Base-by-base conservation (phyloP, 2,113 vertebrate species). In the Heteronetta atricapilla region DNA sequence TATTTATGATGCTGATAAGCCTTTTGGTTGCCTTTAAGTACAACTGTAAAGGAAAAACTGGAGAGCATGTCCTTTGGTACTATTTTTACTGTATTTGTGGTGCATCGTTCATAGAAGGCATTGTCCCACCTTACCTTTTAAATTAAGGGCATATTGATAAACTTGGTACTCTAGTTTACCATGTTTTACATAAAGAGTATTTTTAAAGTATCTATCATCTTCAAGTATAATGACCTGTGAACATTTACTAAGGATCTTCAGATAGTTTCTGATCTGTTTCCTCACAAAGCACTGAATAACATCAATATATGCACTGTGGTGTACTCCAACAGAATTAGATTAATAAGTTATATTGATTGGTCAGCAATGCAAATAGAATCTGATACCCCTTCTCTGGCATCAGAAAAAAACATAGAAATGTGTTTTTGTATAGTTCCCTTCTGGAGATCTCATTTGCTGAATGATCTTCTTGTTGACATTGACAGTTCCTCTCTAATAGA, bases 341-440 rank as follows among this genome's bases (percentile, higher is more conserved):
- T 96, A 95, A 96, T 97, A 97, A 96, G 83, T 91, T 80, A 53
- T 88, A 96, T 97, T 86, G 96, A 97, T 85, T 86, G 92, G 92
- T 73, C 95, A 97, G 92, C 88, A 90, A 89, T 95, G 56, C 74
- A 97, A 96, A 97, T 93, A 96, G 91, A 96, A 96, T 90, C 89
- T 69, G 82, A 86, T 87, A 93, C 64, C 62, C 59, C 34, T 38
- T 68, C 81, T 40, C 79, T 73, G 66, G 96, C 93, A 97, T 89
- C 96, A 95, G 95, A 98, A 96, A 97, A 90, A 75, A 97, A 89
- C 90, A 96, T 94, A 96, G 93, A 95, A 96, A 96, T 96, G 73
- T 97, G 81, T 97, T 97, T 97, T 97, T 97, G 93, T 90, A 95
- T 95, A 96, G 95, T 96, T 96, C 77, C 83, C 64, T 96, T 97